These are phyloP conservation scores for Sapayoa aenigma DNA, from an alignment of 2,113 vertebrate species.

Conservation along the genomic window DNA sequence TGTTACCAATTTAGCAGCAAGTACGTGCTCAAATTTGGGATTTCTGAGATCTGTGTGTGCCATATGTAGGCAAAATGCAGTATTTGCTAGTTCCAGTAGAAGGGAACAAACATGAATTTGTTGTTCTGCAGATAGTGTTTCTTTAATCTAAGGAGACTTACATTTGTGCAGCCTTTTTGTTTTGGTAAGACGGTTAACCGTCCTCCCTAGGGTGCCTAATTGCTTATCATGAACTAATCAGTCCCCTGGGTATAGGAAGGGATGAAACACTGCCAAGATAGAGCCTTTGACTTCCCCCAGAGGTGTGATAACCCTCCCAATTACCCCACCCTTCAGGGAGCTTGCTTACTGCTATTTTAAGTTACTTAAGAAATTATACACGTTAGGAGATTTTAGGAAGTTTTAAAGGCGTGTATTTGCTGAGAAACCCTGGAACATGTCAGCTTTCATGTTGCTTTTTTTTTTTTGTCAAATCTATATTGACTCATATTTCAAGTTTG, in stretches of 20 bases:
- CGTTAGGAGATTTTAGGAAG: neutral
- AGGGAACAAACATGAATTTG: constrained; percentile 29
- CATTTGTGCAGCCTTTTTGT: constrained; percentile 52
- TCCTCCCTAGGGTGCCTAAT: constrained; percentile 42
- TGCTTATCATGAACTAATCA: constrained; percentile 58
- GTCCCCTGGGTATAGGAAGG: constrained; percentile 27
- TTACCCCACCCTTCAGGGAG: neutral
- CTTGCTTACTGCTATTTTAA: neutral
- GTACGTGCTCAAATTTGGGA: constrained; percentile 55
- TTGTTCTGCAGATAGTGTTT: constrained; percentile 31
- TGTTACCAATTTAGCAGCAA: constrained; percentile 69
- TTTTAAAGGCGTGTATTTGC: neutral
- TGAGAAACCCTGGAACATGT: neutral
- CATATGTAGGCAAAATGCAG: constrained; percentile 42
- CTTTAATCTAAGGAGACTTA: constrained; percentile 51
- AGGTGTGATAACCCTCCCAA: constrained; percentile 14
- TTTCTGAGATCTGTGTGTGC: constrained; percentile 37
- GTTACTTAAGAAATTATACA: neutral
- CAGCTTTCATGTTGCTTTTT: neutral
- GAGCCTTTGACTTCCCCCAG: constrained; percentile 44
- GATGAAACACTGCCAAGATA: constrained; percentile 26
- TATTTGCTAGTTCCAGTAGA: constrained; percentile 45
- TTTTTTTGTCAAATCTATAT: neutral
- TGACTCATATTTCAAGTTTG: neutral
- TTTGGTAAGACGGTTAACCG: constrained; percentile 46